Percentiles rank a stretch among this genome's conserved stretches.
Conservation (phyloP, 2,888 invertebrate genomes). For the Amiota mariae region DNA sequence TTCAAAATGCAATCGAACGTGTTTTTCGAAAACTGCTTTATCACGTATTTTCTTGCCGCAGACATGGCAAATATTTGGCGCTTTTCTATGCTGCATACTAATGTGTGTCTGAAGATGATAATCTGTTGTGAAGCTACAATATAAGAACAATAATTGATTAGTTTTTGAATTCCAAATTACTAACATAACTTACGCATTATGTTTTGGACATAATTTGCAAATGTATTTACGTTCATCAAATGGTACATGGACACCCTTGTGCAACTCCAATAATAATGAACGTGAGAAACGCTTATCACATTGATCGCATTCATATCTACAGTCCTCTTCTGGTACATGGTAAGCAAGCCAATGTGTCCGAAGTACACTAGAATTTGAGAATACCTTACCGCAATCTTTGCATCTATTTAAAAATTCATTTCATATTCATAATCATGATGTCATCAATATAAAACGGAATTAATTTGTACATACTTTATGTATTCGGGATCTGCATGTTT, state of each 20-base stretch:
- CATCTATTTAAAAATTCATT: conserved; percentile 55
- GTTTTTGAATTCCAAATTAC: background rate
- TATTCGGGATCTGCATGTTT: conserved; percentile 72
- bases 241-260: conserved; percentile 69
- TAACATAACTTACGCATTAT: conserved; percentile 56
- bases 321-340: conserved; percentile 69
- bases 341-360: conserved; percentile 68
- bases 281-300: conserved; percentile 71
- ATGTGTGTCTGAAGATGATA: conserved; percentile 69
- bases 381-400: conserved; percentile 68
- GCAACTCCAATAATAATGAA: conserved; percentile 66
- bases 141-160: background rate
- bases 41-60: conserved; percentile 72
- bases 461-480: conserved; percentile 64
- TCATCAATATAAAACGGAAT: background rate
- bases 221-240: conserved; percentile 61
- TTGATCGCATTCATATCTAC: conserved; percentile 68
- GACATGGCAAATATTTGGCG: conserved; percentile 71
- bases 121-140: conserved; percentile 69
- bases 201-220: conserved; percentile 62
- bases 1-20: conserved; percentile 70
- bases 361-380: conserved; percentile 68
- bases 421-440: background rate
- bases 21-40: conserved; percentile 70
- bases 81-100: conserved; percentile 67